phyloP scores from a whole-genome alignment of 2,888 invertebrate genomes.

The Leptopilina drosophilae region DNA sequence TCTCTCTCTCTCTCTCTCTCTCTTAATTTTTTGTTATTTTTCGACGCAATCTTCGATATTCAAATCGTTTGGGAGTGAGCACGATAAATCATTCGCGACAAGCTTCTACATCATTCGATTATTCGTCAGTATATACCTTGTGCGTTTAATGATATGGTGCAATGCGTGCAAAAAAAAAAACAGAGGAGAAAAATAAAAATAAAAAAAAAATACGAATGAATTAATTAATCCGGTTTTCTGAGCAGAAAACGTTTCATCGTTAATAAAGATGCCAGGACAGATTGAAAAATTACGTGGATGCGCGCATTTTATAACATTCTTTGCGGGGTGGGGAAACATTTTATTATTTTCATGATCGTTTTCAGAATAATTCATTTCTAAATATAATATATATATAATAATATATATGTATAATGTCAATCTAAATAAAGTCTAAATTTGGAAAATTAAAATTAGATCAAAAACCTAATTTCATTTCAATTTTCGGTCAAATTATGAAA shows the following conservation, averaged over 20 bases:
- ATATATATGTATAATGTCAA: too few relatives aligned
- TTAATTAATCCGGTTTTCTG: constrained; percentile 37
- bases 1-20: constrained; percentile 6
- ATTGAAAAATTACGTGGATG: constrained; percentile 25
- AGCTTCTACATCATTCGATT: constrained; percentile 38
- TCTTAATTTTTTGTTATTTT: constrained; percentile 38
- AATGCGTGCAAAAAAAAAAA: constrained; percentile 19
- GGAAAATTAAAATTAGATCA: too few relatives aligned
- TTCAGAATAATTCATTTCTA: too few relatives aligned
- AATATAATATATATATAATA: too few relatives aligned
- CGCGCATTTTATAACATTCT: constrained; percentile 20
- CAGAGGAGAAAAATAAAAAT: neutral
- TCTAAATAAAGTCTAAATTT: too few relatives aligned
- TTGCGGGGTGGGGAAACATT: neutral
- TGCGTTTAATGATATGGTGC: constrained; percentile 38
- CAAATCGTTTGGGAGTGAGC: constrained; percentile 24
- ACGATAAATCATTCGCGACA: constrained; percentile 37
- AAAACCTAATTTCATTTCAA: too few relatives aligned
- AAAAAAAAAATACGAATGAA: neutral
- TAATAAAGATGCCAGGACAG: constrained; percentile 30
- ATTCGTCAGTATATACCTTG: constrained; percentile 34
- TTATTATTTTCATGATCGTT: neutral
- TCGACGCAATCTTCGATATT: constrained; percentile 40
- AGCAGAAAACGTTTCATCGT: neutral
- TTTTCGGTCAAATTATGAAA: too few relatives aligned